Evolutionary conservation across 2,888 invertebrate genomes (phyloP).

Genomic region (Linyphia triangularis): DNA sequence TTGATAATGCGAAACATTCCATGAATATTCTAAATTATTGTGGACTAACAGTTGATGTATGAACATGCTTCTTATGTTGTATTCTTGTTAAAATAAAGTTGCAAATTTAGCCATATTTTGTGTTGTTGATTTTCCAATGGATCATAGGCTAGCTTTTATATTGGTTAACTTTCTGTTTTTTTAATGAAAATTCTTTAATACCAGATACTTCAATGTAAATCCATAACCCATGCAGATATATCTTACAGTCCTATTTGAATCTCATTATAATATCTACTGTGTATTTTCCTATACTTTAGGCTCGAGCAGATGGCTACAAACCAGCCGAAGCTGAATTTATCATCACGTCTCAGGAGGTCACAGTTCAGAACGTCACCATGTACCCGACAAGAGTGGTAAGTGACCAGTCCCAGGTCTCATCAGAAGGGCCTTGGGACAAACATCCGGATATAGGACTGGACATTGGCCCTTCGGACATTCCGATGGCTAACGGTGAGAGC

Average conservation of each 20-base stretch:
- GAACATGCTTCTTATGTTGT: too few species aligned
- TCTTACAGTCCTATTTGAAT: too few species aligned
- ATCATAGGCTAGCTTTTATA: background rate
- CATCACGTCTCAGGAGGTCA: constrained; percentile 70
- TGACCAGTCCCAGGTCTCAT: constrained; percentile 67
- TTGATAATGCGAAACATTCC: too few species aligned
- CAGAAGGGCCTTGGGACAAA: constrained; percentile 67
- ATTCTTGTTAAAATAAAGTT: too few species aligned
- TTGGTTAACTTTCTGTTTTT: background rate
- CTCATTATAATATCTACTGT: too few species aligned
- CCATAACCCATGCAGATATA: too few species aligned
- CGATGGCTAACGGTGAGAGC: constrained; percentile 37
- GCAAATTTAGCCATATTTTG: too few species aligned
- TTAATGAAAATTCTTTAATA: background rate
- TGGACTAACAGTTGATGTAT: too few species aligned
- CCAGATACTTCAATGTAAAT: background rate
- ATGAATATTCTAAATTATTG: too few species aligned
- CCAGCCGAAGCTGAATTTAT: constrained; percentile 70
- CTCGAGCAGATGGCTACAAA: constrained; percentile 73
- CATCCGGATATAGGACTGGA: constrained; percentile 55
- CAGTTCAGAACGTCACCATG: constrained; percentile 72
- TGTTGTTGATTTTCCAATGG: background rate
- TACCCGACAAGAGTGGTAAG: constrained; percentile 74
- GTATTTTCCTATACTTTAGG: too few species aligned
- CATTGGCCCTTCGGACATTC: constrained; percentile 4